A percentile compares a stretch with the other conserved stretches of the same genome.
phyloP scores from a whole-genome alignment of 2,797 vertebrate species.

The Morus bassanus region DNA sequence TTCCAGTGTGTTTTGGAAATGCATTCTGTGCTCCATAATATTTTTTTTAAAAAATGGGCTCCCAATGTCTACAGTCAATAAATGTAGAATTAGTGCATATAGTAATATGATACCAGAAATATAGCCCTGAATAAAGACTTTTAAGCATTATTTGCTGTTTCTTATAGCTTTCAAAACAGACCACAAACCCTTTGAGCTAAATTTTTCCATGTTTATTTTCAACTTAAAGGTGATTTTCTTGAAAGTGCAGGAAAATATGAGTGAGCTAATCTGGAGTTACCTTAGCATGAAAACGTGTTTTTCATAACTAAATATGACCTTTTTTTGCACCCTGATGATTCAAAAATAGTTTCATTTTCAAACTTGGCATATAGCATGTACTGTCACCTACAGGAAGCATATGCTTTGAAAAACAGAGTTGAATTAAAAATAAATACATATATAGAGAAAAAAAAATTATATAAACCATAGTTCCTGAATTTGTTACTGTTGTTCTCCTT shows the following conservation, averaged over 20 bases:
- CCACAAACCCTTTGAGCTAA: background rate
- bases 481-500: background rate
- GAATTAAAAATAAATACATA: background rate
- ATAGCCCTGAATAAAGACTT: background rate
- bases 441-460: background rate
- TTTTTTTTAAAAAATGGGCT: background rate
- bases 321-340: background rate
- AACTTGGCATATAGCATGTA: background rate
- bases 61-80: background rate
- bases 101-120: background rate
- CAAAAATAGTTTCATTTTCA: background rate
- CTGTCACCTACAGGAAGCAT: background rate
- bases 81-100: background rate
- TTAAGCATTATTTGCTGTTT: background rate
- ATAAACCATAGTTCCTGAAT: background rate
- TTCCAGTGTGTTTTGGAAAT: background rate
- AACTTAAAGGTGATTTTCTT: background rate
- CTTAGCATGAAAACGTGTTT: background rate
- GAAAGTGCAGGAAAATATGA: background rate
- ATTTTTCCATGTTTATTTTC: background rate
- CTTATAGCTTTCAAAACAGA: background rate
- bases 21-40: background rate
- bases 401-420: background rate
- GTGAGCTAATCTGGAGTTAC: background rate
- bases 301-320: background rate